Evolutionary conservation across 2,888 invertebrate species (phyloP).

Genomic region (Apamea sordens): DNA sequence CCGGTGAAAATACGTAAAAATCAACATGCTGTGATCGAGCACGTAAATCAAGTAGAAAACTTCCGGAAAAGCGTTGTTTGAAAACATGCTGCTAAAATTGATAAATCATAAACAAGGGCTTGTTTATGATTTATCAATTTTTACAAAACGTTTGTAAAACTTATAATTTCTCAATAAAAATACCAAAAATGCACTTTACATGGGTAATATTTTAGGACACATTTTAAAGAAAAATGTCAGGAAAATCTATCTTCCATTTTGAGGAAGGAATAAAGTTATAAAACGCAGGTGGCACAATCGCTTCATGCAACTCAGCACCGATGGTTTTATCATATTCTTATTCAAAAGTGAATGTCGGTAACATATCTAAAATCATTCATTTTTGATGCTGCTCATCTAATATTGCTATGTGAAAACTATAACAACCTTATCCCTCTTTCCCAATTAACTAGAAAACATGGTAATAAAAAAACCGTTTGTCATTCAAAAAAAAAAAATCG

Average conservation of each 20-base stretch:
- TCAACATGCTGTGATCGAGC: constrained; percentile 37
- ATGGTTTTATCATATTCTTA: constrained; percentile 35
- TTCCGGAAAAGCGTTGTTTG: constrained; percentile 37
- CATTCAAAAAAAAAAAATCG: constrained; percentile 32
- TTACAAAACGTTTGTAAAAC: not conserved
- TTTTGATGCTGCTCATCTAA: not conserved
- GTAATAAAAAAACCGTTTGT: constrained; percentile 8
- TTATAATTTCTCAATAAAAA: too few relatives aligned
- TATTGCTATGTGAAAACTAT: not conserved
- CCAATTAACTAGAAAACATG: not conserved
- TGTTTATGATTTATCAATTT: too few relatives aligned
- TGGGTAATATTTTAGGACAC: constrained; percentile 5
- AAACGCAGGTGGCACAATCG: constrained; percentile 51
- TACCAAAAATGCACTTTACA: too few relatives aligned
- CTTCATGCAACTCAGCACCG: constrained; percentile 26
- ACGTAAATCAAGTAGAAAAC: constrained; percentile 52
- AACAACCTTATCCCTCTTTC: not conserved
- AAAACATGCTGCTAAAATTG: constrained; percentile 23
- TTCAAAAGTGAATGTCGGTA: not conserved
- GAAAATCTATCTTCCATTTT: constrained; percentile 25
- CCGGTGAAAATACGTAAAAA: constrained; percentile 44
- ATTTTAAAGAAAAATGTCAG: constrained; percentile 20
- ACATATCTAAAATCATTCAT: constrained; percentile 9
- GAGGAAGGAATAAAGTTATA: constrained; percentile 48
- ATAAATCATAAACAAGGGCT: constrained; percentile 4